Evolutionary conservation across 2,113 vertebrate genomes (phyloP).

Genomic region (Rhegmatorhina hoffmannsi): DNA sequence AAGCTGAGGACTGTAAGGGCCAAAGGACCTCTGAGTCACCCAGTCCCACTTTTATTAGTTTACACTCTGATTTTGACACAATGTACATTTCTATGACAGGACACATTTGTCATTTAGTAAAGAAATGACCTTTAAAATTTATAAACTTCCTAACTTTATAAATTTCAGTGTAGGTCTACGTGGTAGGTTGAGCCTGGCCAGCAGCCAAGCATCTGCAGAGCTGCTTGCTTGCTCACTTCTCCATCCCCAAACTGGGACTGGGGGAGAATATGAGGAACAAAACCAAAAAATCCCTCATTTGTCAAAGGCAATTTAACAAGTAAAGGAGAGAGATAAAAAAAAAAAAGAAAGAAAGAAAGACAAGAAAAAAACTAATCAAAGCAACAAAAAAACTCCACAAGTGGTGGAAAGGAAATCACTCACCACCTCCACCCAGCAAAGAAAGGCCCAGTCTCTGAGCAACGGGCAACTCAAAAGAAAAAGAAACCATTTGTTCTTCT

Average conservation of each 20-base stretch:
- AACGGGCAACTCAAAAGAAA: background rate
- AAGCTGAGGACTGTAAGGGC: background rate
- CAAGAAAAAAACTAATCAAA: background rate
- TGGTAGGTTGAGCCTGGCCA: background rate
- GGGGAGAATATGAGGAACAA: background rate
- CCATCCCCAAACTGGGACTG: background rate
- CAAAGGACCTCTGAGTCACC: background rate
- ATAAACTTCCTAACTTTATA: background rate
- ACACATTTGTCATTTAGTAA: background rate
- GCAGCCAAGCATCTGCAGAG: background rate
- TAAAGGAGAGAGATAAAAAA: background rate
- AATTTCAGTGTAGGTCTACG: background rate
- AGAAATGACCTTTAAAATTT: background rate
- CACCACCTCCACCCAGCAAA: background rate
- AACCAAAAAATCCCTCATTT: fast-evolving
- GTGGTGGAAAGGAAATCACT: background rate
- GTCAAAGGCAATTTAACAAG: background rate
- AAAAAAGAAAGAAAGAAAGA: too few species aligned
- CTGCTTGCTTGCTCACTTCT: background rate
- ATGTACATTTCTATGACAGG: background rate
- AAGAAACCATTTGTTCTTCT: background rate
- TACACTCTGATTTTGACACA: background rate
- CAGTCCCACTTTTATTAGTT: background rate
- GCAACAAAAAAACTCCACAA: fast-evolving
- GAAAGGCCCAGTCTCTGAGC: too few species aligned